These are phyloP conservation scores for Sminthopsis crassicaudata DNA, from an alignment of 2,113 vertebrate genomes.

Conservation along the genomic window DNA sequence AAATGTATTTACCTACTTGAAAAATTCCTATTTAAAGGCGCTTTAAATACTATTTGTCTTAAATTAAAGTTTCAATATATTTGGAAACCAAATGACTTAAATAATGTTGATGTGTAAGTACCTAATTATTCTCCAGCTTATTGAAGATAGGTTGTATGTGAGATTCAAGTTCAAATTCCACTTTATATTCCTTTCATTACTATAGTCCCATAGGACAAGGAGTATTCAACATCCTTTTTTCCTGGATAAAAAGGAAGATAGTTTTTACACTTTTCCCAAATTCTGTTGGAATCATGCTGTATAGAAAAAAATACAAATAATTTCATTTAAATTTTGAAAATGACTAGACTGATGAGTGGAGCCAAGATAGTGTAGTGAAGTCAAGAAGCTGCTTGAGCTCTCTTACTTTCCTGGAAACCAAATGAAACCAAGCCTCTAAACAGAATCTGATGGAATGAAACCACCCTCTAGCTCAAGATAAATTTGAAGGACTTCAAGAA, in stretches of 20 bases:
- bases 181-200: not conserved
- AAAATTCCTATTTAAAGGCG: not conserved
- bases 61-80: not conserved
- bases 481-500: too few species aligned
- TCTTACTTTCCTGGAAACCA: too few species aligned
- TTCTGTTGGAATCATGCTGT: not conserved
- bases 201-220: not conserved
- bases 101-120: not conserved
- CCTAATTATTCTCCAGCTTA: not conserved
- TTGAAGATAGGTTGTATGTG: not conserved
- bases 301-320: not conserved
- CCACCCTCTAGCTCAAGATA: too few species aligned
- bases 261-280: not conserved
- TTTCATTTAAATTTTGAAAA: not conserved
- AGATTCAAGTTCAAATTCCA: conserved; percentile 3
- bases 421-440: too few species aligned
- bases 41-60: conserved; percentile 21
- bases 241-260: not conserved
- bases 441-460: too few species aligned
- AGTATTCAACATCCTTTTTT: conserved; percentile 7
- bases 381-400: too few species aligned
- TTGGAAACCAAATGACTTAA: not conserved
- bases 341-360: not conserved
- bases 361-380: too few species aligned
- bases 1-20: conserved; percentile 15